A percentile compares a stretch with the other conserved stretches of the same genome.
Evolutionary conservation across 2,797 vertebrate genomes (phyloP).

Genomic region (Phoeniculus purpureus): DNA sequence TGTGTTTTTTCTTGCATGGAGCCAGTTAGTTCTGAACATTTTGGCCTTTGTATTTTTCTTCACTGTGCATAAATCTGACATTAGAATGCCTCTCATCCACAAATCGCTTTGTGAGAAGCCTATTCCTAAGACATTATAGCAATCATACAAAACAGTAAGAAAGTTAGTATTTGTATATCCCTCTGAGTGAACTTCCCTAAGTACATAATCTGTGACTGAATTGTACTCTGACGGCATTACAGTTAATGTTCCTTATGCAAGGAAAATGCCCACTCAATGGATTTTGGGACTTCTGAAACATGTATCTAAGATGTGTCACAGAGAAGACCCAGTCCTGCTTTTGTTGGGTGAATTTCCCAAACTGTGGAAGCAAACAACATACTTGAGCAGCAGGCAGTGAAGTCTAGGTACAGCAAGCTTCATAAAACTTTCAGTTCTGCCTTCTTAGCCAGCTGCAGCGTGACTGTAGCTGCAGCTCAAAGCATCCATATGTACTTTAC

Average conservation of each 20-base stretch:
- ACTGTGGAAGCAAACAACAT: not conserved
- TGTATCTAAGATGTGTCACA: not conserved
- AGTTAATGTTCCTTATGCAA: not conserved
- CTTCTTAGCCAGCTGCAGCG: not conserved
- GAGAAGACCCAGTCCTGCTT: not conserved
- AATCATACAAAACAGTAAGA: not conserved
- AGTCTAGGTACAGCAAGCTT: not conserved
- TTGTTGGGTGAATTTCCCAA: not conserved
- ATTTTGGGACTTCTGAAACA: not conserved
- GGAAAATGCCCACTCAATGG: not conserved
- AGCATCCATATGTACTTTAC: not conserved
- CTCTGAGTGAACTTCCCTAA: not conserved
- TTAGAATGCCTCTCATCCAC: not conserved
- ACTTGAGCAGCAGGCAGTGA: not conserved
- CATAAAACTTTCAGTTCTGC: not conserved
- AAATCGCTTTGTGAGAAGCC: not conserved
- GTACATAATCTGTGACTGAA: not conserved
- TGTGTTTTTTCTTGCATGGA: not conserved
- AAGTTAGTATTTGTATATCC: not conserved
- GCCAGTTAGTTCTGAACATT: not conserved
- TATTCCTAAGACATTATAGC: not conserved
- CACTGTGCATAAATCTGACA: not conserved
- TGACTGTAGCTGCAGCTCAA: not conserved
- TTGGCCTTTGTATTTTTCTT: not conserved
- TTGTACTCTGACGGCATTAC: accelerated